These are phyloP conservation scores for Orchesella cincta DNA, from an alignment of 1,140 invertebrate species.

Conservation along the genomic window DNA sequence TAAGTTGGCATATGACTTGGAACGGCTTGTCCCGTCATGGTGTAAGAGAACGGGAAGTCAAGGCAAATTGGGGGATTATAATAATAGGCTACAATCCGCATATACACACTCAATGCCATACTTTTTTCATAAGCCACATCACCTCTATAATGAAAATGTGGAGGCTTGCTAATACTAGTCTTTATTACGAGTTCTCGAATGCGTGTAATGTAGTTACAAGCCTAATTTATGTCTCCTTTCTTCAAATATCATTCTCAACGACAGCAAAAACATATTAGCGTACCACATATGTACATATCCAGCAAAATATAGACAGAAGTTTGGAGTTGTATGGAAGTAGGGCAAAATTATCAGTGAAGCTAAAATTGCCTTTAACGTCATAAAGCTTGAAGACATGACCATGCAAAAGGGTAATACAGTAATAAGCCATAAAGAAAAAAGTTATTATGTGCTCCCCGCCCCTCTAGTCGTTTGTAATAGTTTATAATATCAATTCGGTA, in stretches of 20 bases:
- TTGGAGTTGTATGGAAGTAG: not conserved
- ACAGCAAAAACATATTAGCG: too few species aligned
- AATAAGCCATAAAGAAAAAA: too few species aligned
- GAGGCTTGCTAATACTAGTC: not conserved
- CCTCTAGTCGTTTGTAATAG: too few species aligned
- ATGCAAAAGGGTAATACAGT: too few species aligned
- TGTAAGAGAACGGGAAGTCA: not conserved
- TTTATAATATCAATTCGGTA: too few species aligned
- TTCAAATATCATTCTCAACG: not conserved
- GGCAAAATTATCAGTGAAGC: not conserved
- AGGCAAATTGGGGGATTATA: not conserved
- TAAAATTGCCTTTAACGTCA: too few species aligned
- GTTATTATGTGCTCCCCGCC: too few species aligned
- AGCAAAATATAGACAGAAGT: not conserved
- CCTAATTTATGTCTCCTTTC: slow-evolving; percentile 20
- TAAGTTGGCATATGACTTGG: not conserved
- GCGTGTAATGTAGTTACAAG: not conserved
- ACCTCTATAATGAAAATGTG: not conserved
- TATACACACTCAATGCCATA: not conserved
- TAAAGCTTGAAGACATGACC: too few species aligned
- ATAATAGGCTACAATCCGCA: not conserved
- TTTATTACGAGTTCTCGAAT: not conserved
- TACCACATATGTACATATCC: too few species aligned
- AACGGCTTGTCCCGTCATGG: not conserved
- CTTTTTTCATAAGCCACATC: not conserved